Evolutionary conservation across 2,797 vertebrate genomes (phyloP).

Genomic region (Myiothlypis chrysogaster): DNA sequence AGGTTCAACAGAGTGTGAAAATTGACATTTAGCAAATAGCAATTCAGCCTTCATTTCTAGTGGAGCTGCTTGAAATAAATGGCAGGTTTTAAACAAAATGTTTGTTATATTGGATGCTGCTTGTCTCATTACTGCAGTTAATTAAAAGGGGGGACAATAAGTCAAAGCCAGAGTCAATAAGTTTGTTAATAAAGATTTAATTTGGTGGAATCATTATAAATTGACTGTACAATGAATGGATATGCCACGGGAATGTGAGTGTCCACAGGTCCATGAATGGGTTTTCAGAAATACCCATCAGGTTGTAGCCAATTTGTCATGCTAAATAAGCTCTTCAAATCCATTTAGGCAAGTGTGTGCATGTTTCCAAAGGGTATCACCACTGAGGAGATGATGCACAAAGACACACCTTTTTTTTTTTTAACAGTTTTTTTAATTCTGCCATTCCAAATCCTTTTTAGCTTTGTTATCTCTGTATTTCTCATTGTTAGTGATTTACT

Average conservation of each 20-base stretch:
- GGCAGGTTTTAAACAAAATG: slow-evolving; percentile 30
- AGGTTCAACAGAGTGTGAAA: slow-evolving; percentile 58
- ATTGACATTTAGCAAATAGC: slow-evolving; percentile 48
- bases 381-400: neutral
- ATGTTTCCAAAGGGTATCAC: neutral
- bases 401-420: neutral
- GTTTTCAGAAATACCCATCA: slow-evolving; percentile 41
- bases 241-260: neutral
- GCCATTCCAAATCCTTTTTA: neutral
- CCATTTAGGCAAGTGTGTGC: neutral
- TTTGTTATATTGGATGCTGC: slow-evolving; percentile 20
- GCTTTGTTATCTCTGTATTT: neutral
- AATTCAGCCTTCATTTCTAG: slow-evolving; percentile 16
- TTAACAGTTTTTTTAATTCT: neutral
- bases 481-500: neutral
- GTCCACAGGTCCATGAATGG: slow-evolving; percentile 17
- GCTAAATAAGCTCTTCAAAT: slow-evolving; percentile 37
- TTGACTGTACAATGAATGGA: slow-evolving; percentile 34
- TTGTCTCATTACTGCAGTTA: slow-evolving; percentile 60
- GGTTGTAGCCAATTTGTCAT: slow-evolving; percentile 30
- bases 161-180: slow-evolving; percentile 20
- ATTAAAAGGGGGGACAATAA: slow-evolving; percentile 52
- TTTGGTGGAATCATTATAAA: slow-evolving; percentile 51
- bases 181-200: slow-evolving; percentile 61
- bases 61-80: neutral